Evolutionary conservation across 2,113 vertebrate species (phyloP), one percentile per base, ranked within the genome.

Genomic region (Malurus elegans): DNA sequence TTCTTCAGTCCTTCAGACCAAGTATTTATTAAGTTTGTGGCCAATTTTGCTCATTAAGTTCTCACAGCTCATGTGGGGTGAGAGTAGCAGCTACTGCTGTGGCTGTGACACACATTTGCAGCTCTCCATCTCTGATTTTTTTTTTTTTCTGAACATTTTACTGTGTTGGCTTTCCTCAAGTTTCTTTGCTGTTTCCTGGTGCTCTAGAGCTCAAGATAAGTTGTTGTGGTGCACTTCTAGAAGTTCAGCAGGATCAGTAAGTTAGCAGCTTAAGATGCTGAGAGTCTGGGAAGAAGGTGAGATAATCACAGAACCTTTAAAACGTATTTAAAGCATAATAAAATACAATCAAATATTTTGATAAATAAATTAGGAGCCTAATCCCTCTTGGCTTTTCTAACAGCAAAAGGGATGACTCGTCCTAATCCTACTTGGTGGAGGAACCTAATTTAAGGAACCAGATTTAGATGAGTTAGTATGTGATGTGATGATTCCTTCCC

Each of bases 401-500:
- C 45, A 86, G 82, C 29, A 34, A 65, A 62, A 65, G 50, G 67
- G 51, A 92, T 58, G 26, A 38, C 8, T 42, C 0, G 64, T 60
- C 47, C 75, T 74, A 69, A 74, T 69, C 78, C 29, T 11, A 34
- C 18, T 54, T 73, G 67, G 20, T 73, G 47, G n/a, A 74, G 72
- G 34, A 92, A 83, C 4, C 67, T 86, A 92, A 86, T 96, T 86
- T 93, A 94, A 80, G 72, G 64, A 88, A n/a, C 34, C 88, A 93
- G 67, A 83, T 92, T 94, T 90, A 76, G 48, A 95, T 34, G n/a
- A 94, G 40, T 78, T 64, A 45, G 81, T 82, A 38, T 32, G 79
- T 60, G 92, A 83, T 78, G 60, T 58, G 75, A 84, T 56, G 64
- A 93, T 56, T 88, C 62, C 88, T 88, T 93, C 79, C 88, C 79